A percentile compares a stretch with the other conserved stretches of the same genome.
Conservation (phyloP, 2,797 vertebrate species). For the Acrocephalus scirpaceus region DNA sequence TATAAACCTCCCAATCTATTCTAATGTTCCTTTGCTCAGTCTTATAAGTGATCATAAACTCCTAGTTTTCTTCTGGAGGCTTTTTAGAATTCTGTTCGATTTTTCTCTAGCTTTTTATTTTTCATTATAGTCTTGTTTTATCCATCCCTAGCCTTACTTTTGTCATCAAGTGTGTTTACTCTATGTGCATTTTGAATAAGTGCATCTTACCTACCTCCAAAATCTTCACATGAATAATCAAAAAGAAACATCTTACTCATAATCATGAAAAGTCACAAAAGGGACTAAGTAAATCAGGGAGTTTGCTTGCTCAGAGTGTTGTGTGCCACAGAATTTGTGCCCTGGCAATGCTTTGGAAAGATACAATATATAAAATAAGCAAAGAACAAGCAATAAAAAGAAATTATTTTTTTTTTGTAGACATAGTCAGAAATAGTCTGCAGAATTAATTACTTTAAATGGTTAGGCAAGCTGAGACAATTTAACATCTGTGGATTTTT, state of each 20-base stretch:
- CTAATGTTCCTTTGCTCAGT: neutral
- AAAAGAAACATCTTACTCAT: neutral
- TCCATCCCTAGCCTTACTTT: neutral
- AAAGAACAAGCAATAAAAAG: neutral
- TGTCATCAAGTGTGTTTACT: neutral
- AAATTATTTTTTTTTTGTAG: conserved; percentile 5
- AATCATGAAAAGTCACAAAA: neutral
- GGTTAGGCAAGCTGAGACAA: conserved; percentile 39
- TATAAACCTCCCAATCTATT: neutral
- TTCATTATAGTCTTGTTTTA: neutral
- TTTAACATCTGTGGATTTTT: conserved; percentile 51
- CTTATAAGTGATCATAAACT: neutral
- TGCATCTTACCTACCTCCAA: neutral
- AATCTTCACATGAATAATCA: neutral
- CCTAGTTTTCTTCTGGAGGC: neutral
- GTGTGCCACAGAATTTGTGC: neutral
- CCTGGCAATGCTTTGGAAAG: neutral
- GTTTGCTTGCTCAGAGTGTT: neutral
- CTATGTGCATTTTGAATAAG: neutral
- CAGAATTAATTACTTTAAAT: conserved; percentile 32
- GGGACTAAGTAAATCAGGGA: neutral
- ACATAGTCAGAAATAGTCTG: conserved; percentile 35
- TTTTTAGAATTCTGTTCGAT: neutral
- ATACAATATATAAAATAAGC: neutral
- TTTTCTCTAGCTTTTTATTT: neutral